Base-by-base conservation (phyloP, 2,797 vertebrate genomes). In the Sardinella longiceps region DNA sequence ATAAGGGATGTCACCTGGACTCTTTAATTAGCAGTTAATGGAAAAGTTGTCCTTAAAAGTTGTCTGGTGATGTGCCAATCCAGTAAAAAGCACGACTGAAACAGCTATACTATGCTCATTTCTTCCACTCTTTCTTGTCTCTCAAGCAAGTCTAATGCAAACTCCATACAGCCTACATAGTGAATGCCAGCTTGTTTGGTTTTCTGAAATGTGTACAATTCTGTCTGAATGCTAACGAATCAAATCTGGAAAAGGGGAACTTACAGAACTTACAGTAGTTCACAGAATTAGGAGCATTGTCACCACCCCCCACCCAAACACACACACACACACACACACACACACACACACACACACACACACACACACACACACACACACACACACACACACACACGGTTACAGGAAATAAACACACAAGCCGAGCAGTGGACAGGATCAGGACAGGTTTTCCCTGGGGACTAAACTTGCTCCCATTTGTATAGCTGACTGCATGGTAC, bases 401-500 rank as follows among this genome's bases (percentile, higher is more conserved):
- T 7, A 43, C 48, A 50, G 48, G 48, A 50, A 1, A 15, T 50
- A 50, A 50, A 50, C 48, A 50, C 48, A 50, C 48, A 50, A 15
- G 48, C 48, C 48, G 11, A 15, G 48, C 3, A 3, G 11, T 14
- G 3, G 48, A 50, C 48, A 15, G 48, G 11, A 50, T 6, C 1
- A 12, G 9, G 23, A 70, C 12, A 30, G 63, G 12, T 28, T 15
- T 70, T 30, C 28, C 14, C 1, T 56, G 74, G 82, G 82, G 87
- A 88, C 53, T 23, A 82, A n/a, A 81, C 80, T 84, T 33, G 66
- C 81, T 80, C 70, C 43, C 84, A 82, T 87, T 80, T 53, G 74
- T 95, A n/a, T n/a, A 95, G 93, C 94, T 95, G 93, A 91, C 90
- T 89, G 46, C 74, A 85, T 2, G 15, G 28, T 70, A 20, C 15